These are phyloP conservation scores for Andrena bicolor DNA, from an alignment of 2,888 invertebrate genomes.

Conservation along the genomic window DNA sequence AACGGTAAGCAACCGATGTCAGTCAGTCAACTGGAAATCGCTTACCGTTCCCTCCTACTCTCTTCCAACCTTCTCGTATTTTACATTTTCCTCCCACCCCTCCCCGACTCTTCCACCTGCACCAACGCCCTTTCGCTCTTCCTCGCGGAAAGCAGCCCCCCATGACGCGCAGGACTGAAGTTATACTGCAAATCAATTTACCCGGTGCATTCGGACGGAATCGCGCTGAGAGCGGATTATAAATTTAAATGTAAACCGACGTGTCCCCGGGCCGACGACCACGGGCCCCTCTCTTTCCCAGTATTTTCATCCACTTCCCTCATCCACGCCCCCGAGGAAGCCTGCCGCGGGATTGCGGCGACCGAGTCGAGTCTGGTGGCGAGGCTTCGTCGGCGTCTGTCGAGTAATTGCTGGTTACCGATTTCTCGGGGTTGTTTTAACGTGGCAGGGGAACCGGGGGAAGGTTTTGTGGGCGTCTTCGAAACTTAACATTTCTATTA, in stretches of 20 bases:
- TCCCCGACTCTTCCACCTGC: conserved; percentile 38
- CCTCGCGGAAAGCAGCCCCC: not conserved
- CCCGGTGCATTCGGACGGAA: conserved; percentile 67
- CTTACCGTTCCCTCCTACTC: conserved; percentile 65
- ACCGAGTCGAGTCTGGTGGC: conserved; percentile 8
- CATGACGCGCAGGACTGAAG: conserved; percentile 6
- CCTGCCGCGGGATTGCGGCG: not conserved
- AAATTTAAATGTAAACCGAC: conserved; percentile 79
- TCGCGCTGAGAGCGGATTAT: conserved; percentile 70
- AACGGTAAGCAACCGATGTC: conserved; percentile 71
- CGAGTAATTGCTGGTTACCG: conserved; percentile 39
- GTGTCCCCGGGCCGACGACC: conserved; percentile 44
- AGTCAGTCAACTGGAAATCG: conserved; percentile 81
- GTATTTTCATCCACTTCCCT: not conserved
- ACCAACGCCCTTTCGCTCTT: conserved; percentile 31
- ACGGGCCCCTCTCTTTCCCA: not conserved
- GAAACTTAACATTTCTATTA: conserved; percentile 2
- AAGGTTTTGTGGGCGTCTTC: not conserved
- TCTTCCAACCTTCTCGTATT: conserved; percentile 70
- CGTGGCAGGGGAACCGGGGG: not conserved
- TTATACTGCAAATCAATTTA: conserved; percentile 77
- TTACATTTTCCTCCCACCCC: conserved; percentile 70
- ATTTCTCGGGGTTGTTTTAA: conserved; percentile 24
- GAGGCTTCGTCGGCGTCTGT: conserved; percentile 2
- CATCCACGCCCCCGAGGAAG: not conserved